Conservation (phyloP, 2,888 invertebrate species). For the Chironomus riparius region DNA sequence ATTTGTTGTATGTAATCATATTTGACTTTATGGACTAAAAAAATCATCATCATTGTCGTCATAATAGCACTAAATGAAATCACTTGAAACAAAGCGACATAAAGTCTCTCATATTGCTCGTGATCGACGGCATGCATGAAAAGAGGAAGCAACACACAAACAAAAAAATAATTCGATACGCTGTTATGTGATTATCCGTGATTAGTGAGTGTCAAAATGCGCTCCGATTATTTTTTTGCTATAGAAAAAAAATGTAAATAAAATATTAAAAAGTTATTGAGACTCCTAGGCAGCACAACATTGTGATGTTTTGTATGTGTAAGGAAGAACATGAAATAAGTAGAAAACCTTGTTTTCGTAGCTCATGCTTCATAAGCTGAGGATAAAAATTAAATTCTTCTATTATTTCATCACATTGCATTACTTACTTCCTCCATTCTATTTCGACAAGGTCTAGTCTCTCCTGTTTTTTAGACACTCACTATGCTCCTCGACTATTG, state of each 20-base stretch:
- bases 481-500: background rate
- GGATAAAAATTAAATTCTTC: slow-evolving; percentile 11
- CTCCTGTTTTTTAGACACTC: background rate
- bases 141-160: background rate
- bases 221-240: background rate
- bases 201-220: slow-evolving; percentile 27
- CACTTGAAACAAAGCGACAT: background rate
- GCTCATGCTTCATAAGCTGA: too few relatives aligned
- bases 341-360: slow-evolving; percentile 4
- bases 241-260: slow-evolving; percentile 9
- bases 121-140: background rate
- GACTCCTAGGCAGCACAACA: background rate
- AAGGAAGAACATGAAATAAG: background rate
- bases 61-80: background rate
- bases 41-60: background rate
- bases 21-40: background rate
- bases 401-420: too few relatives aligned
- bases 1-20: background rate
- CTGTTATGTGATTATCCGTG: slow-evolving; percentile 25
- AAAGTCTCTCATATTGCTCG: background rate
- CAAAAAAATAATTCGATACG: background rate
- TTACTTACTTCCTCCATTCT: background rate
- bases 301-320: background rate
- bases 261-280: background rate
- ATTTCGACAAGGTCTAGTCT: background rate